A percentile compares a stretch with the other conserved stretches of the same genome.
These are phyloP conservation scores for Tineola bisselliella DNA, from an alignment of 2,888 invertebrate species.

Conservation along the genomic window DNA sequence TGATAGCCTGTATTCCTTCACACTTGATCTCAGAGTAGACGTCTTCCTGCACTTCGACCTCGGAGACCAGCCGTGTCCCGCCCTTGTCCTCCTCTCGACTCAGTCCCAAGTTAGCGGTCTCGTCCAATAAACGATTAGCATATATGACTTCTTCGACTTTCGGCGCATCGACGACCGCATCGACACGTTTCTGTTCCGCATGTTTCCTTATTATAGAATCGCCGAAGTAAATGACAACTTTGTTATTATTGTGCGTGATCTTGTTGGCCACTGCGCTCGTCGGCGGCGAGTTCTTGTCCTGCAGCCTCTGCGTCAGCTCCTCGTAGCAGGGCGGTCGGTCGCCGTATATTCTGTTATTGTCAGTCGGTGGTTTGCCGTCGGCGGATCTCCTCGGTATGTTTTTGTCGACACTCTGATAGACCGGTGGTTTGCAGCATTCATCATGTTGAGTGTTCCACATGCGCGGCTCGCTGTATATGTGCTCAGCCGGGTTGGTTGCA, in stretches of 20 bases:
- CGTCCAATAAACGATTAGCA: conserved; percentile 32
- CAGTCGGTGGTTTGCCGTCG: conserved; percentile 13
- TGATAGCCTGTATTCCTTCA: conserved; percentile 38
- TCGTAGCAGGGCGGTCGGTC: conserved; percentile 60
- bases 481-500: conserved; percentile 40
- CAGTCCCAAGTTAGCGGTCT: conserved; percentile 37
- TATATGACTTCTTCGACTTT: conserved; percentile 48
- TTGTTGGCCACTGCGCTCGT: conserved; percentile 48
- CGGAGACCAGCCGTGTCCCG: conserved; percentile 42
- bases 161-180: not conserved
- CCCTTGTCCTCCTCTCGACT: conserved; percentile 30
- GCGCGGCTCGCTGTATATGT: conserved; percentile 54
- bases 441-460: conserved; percentile 47
- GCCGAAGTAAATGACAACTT: conserved; percentile 79
- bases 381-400: conserved; percentile 32
- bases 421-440: conserved; percentile 53
- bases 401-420: conserved; percentile 59
- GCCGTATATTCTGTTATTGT: conserved; percentile 39
- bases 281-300: conserved; percentile 47
- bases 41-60: conserved; percentile 37
- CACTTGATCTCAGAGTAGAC: conserved; percentile 48
- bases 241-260: conserved; percentile 66
- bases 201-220: conserved; percentile 70
- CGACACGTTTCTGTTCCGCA: conserved; percentile 42
- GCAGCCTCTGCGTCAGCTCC: conserved; percentile 49